Percentiles rank a stretch among this genome's conserved stretches.
Conservation (phyloP, 2,797 vertebrate species). For the Synaphobranchus kaupii region DNA sequence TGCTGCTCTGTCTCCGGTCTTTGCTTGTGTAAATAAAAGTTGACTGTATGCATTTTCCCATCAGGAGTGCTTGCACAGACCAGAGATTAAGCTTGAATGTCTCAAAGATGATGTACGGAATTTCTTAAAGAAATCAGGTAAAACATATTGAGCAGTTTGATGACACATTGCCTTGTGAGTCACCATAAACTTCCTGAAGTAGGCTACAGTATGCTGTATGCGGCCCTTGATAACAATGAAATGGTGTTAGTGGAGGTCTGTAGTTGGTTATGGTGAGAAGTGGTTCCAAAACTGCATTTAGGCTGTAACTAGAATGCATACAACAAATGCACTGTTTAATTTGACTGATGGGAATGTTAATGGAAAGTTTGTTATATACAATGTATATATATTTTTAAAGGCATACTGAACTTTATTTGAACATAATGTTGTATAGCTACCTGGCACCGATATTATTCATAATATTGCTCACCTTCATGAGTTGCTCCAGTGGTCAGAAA, state of each 20-base stretch:
- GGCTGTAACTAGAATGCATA: background rate
- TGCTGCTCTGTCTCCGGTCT: background rate
- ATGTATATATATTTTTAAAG: background rate
- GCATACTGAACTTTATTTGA: too few relatives aligned
- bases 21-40: background rate
- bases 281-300: background rate
- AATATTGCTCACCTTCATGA: too few relatives aligned
- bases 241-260: background rate
- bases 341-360: background rate
- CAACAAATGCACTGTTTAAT: background rate
- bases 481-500: too few relatives aligned
- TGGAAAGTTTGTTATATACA: too few relatives aligned
- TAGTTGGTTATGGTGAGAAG: background rate
- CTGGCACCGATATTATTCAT: too few relatives aligned
- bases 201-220: background rate
- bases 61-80: slow-evolving; percentile 89
- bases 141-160: background rate
- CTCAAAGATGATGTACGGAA: slow-evolving; percentile 92
- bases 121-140: slow-evolving; percentile 90
- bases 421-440: too few relatives aligned
- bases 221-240: background rate
- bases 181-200: background rate
- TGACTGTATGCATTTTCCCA: background rate
- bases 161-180: background rate
- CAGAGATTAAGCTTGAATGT: slow-evolving; percentile 89